phyloP scores from a whole-genome alignment of 1,140 invertebrate species.

The Nebria ingens region DNA sequence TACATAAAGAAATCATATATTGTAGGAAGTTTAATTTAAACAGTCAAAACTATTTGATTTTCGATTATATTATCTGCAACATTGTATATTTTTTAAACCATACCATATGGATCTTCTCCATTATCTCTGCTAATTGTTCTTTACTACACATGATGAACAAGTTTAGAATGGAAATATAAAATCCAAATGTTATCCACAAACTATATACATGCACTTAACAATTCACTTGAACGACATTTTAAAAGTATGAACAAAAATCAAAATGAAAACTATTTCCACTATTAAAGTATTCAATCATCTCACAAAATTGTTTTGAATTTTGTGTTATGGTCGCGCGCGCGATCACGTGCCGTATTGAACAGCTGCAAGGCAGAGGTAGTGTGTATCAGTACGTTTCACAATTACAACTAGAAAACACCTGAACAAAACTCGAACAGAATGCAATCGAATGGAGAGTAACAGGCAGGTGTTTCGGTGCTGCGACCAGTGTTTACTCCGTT shows the following conservation, averaged over 20 bases:
- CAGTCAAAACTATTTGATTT: too few relatives aligned
- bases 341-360: neutral
- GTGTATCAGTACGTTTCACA: neutral
- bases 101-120: constrained; percentile 34
- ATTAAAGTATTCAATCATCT: neutral
- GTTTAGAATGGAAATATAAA: neutral
- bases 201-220: neutral
- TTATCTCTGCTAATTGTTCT: constrained; percentile 30
- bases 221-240: neutral
- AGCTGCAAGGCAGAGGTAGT: neutral
- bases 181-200: neutral
- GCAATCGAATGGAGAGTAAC: neutral
- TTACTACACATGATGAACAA: constrained; percentile 27
- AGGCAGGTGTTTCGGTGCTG: neutral
- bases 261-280: neutral
- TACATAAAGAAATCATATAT: too few relatives aligned
- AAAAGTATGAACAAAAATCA: neutral
- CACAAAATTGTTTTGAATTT: neutral
- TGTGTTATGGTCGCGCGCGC: neutral
- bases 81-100: too few relatives aligned
- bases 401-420: neutral
- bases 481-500: neutral
- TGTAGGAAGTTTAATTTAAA: too few relatives aligned
- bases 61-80: too few relatives aligned
- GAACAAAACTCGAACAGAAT: neutral